Percentiles rank a stretch among this genome's conserved stretches.
Conservation (phyloP, 1,140 invertebrate species). For the Aphelenchoides fujianensis region DNA sequence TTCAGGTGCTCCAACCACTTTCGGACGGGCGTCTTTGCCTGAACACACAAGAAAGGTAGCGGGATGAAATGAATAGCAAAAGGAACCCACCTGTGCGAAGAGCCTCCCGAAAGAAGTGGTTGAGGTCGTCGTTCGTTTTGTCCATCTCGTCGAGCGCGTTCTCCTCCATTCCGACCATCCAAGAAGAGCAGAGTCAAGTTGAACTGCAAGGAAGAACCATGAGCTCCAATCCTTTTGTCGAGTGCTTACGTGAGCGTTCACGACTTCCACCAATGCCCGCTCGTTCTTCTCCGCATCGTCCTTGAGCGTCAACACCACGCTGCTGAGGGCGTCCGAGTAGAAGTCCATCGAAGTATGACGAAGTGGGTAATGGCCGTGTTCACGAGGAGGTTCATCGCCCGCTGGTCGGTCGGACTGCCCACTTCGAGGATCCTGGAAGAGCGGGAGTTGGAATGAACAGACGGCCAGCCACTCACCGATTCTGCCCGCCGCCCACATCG, state of each 20-base stretch:
- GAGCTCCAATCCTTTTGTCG: background rate
- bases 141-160: background rate
- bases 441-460: background rate
- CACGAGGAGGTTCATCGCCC: background rate
- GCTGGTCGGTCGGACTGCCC: background rate
- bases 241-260: background rate
- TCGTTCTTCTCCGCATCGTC: background rate
- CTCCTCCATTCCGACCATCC: background rate
- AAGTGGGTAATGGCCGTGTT: background rate
- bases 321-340: background rate
- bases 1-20: background rate
- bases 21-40: background rate
- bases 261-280: background rate
- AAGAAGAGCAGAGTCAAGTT: background rate
- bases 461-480: conserved; percentile 25
- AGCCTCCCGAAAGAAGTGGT: background rate
- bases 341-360: background rate
- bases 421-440: conserved; percentile 32
- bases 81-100: background rate
- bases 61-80: background rate
- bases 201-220: no score
- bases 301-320: background rate
- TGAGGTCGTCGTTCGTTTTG: background rate
- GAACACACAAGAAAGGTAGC: background rate
- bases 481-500: conserved; percentile 48